Conservation (phyloP, 2,797 vertebrate species). For the Spinus olivaceus region DNA sequence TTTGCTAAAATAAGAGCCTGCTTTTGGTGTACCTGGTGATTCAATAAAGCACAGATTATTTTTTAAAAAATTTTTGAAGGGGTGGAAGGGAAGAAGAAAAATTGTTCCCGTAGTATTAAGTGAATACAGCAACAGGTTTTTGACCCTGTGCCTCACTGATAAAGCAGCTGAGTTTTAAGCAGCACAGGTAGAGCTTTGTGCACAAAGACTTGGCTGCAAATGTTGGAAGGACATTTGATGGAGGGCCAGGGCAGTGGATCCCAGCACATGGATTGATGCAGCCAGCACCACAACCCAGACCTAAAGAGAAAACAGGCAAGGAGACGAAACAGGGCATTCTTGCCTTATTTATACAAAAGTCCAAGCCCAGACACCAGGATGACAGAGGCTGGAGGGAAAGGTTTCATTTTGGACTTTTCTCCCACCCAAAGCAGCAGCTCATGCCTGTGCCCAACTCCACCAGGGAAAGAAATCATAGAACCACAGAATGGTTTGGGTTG, state of each 20-base stretch:
- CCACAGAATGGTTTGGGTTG: neutral
- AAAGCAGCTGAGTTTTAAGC: neutral
- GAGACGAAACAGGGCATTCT: fast-evolving
- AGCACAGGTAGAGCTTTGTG: neutral
- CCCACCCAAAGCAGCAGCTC: neutral
- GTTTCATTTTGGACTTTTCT: neutral
- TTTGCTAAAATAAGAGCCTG: slow-evolving; percentile 62
- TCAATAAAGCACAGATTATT: slow-evolving; percentile 46
- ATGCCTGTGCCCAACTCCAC: neutral
- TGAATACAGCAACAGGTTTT: slow-evolving; percentile 25
- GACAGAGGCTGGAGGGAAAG: neutral
- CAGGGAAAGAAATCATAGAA: neutral
- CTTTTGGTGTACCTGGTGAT: slow-evolving; percentile 56
- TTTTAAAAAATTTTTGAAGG: neutral
- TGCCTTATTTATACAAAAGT: neutral
- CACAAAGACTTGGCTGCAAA: neutral
- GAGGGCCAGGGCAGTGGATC: neutral
- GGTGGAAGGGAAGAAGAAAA: slow-evolving; percentile 30
- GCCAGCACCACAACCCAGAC: neutral
- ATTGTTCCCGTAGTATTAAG: slow-evolving; percentile 40
- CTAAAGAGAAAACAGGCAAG: neutral
- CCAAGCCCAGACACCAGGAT: neutral
- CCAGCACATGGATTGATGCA: neutral
- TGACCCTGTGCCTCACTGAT: slow-evolving; percentile 2
- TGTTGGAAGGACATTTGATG: fast-evolving